Base-by-base conservation (phyloP, 2,113 vertebrate species). In the Indicator maculatus region DNA sequence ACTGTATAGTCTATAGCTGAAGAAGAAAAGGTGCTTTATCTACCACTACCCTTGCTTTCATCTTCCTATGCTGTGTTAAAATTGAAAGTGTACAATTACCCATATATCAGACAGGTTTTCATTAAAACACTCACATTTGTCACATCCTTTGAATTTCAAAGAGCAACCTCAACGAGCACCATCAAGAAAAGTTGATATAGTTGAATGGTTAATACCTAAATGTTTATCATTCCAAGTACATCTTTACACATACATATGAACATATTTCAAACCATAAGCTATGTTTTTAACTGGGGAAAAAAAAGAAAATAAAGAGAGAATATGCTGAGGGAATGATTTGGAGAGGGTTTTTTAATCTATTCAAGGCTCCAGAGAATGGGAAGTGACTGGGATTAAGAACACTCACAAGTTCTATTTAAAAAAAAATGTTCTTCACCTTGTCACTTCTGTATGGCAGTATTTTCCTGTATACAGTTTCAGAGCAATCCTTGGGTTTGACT, bases 61-160 rank as follows among this genome's bases (percentile, higher is more conserved):
- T 90, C 89, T 90, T 95, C 95, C 85, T 59, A 95, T 75, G 1
- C 47, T 30, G 20, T 82, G 80, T 92, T 90, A 88, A 96, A 94
- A 91, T 91, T 87, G 90, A 80, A 91, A 67, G 19, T 44, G 17
- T 67, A 59, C 79, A 59, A 92, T 58, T 8, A 5, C 45, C 47
- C 61, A 84, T 77, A 90, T 86, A 86, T 69, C 44, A 61, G 70
- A 83, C 41, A 72, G 4, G 56, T 17, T 19, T 92, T 90, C 86
- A 70, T 44, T 0, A 0, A 47, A 82, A 69, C 78, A 38, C 47
- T 38, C 53, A 79, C 45, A 12, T 84, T 84, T 82, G 23, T 72
- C 47, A 86, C 12, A 60, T 75, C 12, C 47, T 72, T 47, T 58
- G 61, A 69, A 82, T 92, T 89, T 89, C 63, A 63, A 86, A 92